phyloP scores from a whole-genome alignment of 2,888 invertebrate genomes.

The Eupithecia insigniata region DNA sequence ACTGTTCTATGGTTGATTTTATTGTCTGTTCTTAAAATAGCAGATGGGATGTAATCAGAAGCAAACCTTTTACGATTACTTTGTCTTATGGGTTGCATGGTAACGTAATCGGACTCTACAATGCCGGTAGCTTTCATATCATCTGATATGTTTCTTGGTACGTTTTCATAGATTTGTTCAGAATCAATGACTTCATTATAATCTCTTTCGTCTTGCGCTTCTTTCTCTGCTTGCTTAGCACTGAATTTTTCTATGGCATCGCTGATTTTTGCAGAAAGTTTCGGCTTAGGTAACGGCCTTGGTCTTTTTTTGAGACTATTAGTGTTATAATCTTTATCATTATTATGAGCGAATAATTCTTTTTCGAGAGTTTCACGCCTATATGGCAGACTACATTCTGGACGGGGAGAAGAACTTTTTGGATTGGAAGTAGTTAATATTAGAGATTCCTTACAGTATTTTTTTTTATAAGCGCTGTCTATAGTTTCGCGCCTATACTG shows the following conservation, averaged over 20 bases:
- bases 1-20: slow-evolving; percentile 12
- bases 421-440: background rate
- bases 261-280: slow-evolving; percentile 16
- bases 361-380: background rate
- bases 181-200: background rate
- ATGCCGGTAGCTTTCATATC: slow-evolving; percentile 52
- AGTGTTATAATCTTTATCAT: background rate
- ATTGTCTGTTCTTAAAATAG: background rate
- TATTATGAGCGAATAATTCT: background rate
- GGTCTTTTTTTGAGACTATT: slow-evolving; percentile 50
- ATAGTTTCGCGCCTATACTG: slow-evolving; percentile 23
- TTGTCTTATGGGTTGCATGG: slow-evolving; percentile 20
- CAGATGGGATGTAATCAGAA: slow-evolving; percentile 21
- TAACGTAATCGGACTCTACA: slow-evolving; percentile 18
- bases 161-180: slow-evolving; percentile 38
- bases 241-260: slow-evolving; percentile 24
- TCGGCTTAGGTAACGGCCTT: slow-evolving; percentile 51
- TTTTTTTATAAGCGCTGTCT: background rate
- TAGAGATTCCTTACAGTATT: background rate
- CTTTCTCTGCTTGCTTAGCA: slow-evolving; percentile 8
- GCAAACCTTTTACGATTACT: slow-evolving; percentile 19
- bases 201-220: background rate
- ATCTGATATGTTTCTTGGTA: slow-evolving; percentile 53
- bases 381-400: background rate
- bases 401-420: background rate